Evolutionary conservation across 1,140 invertebrate species (phyloP), one percentile per base, ranked within the genome.

Genomic region (Hetaerina americana): DNA sequence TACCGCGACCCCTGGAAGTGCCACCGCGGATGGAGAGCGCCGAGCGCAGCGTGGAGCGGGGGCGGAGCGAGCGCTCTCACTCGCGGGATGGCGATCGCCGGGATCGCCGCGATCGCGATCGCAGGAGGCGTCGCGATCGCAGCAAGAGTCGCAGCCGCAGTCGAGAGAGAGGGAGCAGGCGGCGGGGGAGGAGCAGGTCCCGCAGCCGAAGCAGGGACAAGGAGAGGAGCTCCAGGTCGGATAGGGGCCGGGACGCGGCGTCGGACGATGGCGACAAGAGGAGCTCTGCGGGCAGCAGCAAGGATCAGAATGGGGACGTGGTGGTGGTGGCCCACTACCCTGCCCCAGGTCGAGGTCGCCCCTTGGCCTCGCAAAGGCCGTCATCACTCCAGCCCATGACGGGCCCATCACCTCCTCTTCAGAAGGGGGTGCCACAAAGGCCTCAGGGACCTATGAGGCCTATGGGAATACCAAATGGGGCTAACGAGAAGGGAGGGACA

Each of bases 1-100:
- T 12, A 22, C 12, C 18, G 31, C 26, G 26, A 72, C n/a, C 22
- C 18, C 72, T n/a, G 66, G 57, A 8, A 66, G 66, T 2, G 12
- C 8, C n/a, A 66, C 26, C 69, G 57, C 15, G 18, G 40, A 24
- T 66, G 18, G 67, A 66, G 66, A n/a, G n/a, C n/a, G n/a, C n/a
- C n/a, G n/a, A n/a, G n/a, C n/a, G n/a, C n/a, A n/a, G n/a, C 27
- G 31, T 69, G 74, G 68, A n/a, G 18, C 71, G 40, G 69, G 75
- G 80, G 10, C 79, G 81, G 8, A 71, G 83, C 73, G 81, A 81
- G 10, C 78, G 80, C 10, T 82, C 83, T 5, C 66, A 66, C 22
- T 31, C 68, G 28, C 77, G 82, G n/a, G 78, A 82, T 18, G 77
- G 85, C 8, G 85, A 86, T 24, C 79, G 85, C 10, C 80, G 86